phyloP scores from a whole-genome alignment of 2,888 invertebrate genomes.

The Lycophotia porphyrea region DNA sequence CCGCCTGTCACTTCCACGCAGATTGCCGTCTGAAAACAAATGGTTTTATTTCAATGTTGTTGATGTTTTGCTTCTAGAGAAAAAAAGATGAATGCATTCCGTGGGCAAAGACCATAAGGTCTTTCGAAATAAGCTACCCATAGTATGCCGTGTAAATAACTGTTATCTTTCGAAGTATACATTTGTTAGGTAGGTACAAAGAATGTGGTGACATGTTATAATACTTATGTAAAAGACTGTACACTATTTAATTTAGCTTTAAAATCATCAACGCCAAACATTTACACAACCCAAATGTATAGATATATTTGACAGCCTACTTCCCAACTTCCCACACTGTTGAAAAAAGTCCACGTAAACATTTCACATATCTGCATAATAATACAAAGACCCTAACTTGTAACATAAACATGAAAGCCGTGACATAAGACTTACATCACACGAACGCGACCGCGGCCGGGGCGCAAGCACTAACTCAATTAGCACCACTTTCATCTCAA shows the following conservation, averaged over 20 bases:
- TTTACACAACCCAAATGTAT: conserved; percentile 25
- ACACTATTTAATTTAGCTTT: neutral
- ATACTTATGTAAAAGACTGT: conserved; percentile 2
- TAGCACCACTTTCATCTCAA: conserved; percentile 83
- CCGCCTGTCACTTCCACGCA: conserved; percentile 94
- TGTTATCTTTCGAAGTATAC: neutral
- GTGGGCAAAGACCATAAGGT: neutral
- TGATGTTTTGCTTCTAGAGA: neutral
- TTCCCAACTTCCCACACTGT: conserved; percentile 39
- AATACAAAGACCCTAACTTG: conserved; percentile 43
- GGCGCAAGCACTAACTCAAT: conserved; percentile 80
- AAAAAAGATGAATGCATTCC: neutral
- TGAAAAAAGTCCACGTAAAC: conserved; percentile 34
- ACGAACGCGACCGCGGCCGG: conserved; percentile 48
- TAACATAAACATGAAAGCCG: conserved; percentile 63
- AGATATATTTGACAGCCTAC: conserved; percentile 20
- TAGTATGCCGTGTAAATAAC: too few relatives aligned
- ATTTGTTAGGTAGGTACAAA: too few relatives aligned
- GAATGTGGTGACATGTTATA: neutral
- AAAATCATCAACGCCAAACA: conserved; percentile 29
- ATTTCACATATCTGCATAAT: conserved; percentile 53
- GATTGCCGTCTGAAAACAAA: conserved; percentile 90
- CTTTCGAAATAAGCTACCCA: neutral
- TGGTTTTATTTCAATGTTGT: neutral
- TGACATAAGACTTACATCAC: conserved; percentile 70